A percentile compares a stretch with the other conserved stretches of the same genome.
These are phyloP conservation scores for Cheilosia variabilis DNA, from an alignment of 2,888 invertebrate genomes.

Conservation along the genomic window DNA sequence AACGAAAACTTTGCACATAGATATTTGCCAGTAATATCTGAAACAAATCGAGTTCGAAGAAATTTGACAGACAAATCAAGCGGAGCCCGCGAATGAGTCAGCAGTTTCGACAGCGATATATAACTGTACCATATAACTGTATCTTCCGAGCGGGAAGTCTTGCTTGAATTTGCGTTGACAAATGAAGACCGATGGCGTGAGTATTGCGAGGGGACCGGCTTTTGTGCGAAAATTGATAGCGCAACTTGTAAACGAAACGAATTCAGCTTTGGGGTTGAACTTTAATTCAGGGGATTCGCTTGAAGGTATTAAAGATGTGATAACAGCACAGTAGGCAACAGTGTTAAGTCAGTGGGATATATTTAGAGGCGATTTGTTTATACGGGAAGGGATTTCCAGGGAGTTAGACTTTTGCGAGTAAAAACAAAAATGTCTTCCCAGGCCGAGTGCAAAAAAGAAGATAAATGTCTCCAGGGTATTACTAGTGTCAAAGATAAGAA, in stretches of 20 bases:
- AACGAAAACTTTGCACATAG: not conserved
- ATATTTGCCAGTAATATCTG: not conserved
- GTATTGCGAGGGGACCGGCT: slow-evolving; percentile 4
- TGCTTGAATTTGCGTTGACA: not conserved
- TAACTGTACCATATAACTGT: not conserved
- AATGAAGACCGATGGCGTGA: slow-evolving; percentile 50
- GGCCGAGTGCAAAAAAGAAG: too few relatives aligned
- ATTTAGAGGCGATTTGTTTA: too few relatives aligned
- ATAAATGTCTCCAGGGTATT: too few relatives aligned
- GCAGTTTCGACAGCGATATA: not conserved
- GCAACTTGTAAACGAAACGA: not conserved
- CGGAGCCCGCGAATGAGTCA: slow-evolving; percentile 8
- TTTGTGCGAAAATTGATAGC: slow-evolving; percentile 14
- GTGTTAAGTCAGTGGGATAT: too few relatives aligned
- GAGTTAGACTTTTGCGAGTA: too few relatives aligned
- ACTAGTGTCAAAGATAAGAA: too few relatives aligned
- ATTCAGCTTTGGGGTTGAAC: not conserved
- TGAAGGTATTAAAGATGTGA: not conserved
- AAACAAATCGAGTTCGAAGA: slow-evolving; percentile 16
- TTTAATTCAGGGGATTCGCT: not conserved
- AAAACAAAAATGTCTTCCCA: too few relatives aligned
- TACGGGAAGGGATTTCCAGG: too few relatives aligned
- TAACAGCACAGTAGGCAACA: too few relatives aligned
- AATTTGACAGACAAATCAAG: slow-evolving; percentile 6
- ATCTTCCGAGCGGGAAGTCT: not conserved